Evolutionary conservation across 2,888 invertebrate genomes (phyloP), one percentile per base, ranked within the genome.

Genomic region (Drosophila austrosaltans): DNA sequence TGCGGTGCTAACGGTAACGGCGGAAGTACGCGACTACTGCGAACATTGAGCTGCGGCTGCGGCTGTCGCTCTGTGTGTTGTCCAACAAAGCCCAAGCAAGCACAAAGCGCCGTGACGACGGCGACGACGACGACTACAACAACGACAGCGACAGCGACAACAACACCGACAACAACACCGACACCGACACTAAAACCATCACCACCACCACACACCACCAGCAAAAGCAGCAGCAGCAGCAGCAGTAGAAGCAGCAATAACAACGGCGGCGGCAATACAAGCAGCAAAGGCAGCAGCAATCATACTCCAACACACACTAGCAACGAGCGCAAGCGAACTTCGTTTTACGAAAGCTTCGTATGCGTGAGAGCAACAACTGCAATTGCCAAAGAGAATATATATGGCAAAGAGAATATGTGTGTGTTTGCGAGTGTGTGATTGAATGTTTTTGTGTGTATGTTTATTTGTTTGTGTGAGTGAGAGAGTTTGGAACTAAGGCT

Each of bases 1-100:
- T 87, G 76, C 83, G 82, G 88, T 89, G 87, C 89, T 84, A 84
- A 84, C 83, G 83, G 85, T 82, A 84, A 84, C 83, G 83, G 87
- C 83, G 89, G 83, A 83, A 83, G 85, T 83, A 89, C 83, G 83
- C 83, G 83, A 83, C 83, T 83, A 82, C 89, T 83, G 83, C 81
- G 74, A 78, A 78, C 86, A 76, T 82, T 81, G 72, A 87, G 82
- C 89, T 87, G 76, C 72, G 66, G 60, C 66, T 68, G 72, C 69
- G 72, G 64, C 78, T 72, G 81, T 68, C 66, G 79, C 77, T 86
- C 85, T 72, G 72, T 74, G 70, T 65, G 70, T 65, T 77, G 79
- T 82, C 79, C 80, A 80, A 81, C 79, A 57, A 40, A 81, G 78
- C 76, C 76, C 72, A 75, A 75, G 74, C 75, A 75, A 75, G 74